These are phyloP conservation scores for Phaethornis superciliosus DNA, from an alignment of 2,113 vertebrate species.

Conservation along the genomic window DNA sequence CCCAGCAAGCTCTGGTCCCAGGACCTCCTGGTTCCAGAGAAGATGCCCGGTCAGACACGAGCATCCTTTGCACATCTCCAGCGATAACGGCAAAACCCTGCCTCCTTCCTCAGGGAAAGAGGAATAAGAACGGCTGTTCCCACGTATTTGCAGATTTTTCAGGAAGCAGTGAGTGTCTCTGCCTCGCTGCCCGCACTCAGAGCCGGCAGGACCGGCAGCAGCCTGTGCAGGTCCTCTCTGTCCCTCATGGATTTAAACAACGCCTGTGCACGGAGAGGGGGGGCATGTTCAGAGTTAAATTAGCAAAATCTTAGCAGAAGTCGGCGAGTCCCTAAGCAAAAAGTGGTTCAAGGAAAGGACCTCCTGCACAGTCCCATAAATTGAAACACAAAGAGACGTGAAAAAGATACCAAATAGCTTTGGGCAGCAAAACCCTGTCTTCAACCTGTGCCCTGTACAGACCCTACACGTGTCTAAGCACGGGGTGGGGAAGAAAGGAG, in stretches of 20 bases:
- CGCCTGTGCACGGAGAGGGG: accelerated
- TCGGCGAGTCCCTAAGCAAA: neutral
- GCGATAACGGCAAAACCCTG: neutral
- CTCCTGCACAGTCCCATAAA: neutral
- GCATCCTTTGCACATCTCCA: neutral
- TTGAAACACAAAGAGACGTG: neutral
- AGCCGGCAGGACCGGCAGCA: accelerated
- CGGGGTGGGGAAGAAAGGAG: neutral
- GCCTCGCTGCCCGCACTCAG: neutral
- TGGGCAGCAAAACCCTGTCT: neutral
- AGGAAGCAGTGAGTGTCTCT: neutral
- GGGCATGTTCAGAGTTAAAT: neutral
- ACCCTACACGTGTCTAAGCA: neutral
- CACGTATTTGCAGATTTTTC: neutral
- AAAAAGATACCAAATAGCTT: neutral
- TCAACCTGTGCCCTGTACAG: neutral
- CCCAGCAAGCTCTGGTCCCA: neutral
- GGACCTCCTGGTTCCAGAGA: neutral
- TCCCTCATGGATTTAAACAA: neutral
- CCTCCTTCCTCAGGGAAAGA: neutral
- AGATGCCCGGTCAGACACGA: accelerated
- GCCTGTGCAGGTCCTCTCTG: neutral
- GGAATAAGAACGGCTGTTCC: neutral
- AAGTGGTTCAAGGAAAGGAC: neutral
- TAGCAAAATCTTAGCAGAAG: neutral